These are phyloP conservation scores for Rhyzopertha dominica DNA, from an alignment of 1,140 invertebrate genomes.

Conservation along the genomic window DNA sequence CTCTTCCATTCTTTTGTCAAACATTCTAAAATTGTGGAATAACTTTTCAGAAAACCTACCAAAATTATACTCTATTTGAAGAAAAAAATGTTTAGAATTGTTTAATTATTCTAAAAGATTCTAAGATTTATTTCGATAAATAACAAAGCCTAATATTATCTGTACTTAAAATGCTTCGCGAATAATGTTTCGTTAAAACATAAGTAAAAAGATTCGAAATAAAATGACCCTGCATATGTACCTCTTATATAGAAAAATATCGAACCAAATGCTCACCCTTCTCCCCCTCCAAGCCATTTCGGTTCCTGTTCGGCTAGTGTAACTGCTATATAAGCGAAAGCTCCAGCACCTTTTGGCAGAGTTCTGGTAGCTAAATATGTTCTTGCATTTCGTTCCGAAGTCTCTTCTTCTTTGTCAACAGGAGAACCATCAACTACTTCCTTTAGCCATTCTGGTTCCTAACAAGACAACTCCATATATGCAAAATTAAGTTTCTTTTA, in stretches of 20 bases:
- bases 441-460: conserved; percentile 36
- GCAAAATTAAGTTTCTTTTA: neutral
- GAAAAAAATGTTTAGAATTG: too few relatives aligned
- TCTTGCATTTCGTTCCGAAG: conserved; percentile 41
- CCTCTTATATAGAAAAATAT: too few relatives aligned
- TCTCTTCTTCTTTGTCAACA: conserved; percentile 19
- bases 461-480: conserved; percentile 19
- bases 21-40: conserved; percentile 26
- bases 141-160: too few relatives aligned
- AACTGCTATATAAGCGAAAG: conserved; percentile 44
- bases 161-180: too few relatives aligned
- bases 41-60: too few relatives aligned
- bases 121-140: too few relatives aligned
- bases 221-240: too few relatives aligned
- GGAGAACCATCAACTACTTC: conserved; percentile 27
- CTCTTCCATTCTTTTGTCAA: conserved; percentile 31
- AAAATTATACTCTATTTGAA: too few relatives aligned
- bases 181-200: too few relatives aligned
- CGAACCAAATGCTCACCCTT: conserved; percentile 29
- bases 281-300: conserved; percentile 35
- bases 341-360: conserved; percentile 43
- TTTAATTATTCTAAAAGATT: too few relatives aligned
- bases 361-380: conserved; percentile 45
- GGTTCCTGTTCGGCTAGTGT: conserved; percentile 31
- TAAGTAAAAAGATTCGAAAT: too few relatives aligned